phyloP scores from a whole-genome alignment of 2,797 vertebrate genomes.

The Eupleurogrammus muticus region DNA sequence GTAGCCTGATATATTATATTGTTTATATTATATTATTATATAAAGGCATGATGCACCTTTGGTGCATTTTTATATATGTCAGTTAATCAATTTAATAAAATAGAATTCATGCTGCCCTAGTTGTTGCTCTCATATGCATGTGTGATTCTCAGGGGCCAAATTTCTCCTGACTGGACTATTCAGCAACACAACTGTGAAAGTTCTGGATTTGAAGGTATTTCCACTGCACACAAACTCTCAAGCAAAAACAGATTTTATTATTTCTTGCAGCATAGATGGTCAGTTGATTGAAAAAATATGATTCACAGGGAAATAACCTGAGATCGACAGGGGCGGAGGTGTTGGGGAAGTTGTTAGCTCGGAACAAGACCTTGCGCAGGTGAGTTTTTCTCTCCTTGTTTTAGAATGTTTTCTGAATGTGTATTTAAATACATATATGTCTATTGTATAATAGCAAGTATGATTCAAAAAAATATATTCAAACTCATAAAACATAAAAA shows the following conservation, averaged over 20 bases:
- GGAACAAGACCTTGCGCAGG: constrained; percentile 91
- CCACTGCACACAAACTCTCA: background rate
- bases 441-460: background rate
- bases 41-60: constrained; percentile 9
- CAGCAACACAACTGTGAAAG: constrained; percentile 86
- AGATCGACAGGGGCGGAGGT: constrained; percentile 86
- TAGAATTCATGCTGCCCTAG: too few relatives aligned
- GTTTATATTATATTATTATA: background rate
- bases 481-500: too few relatives aligned
- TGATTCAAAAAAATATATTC: background rate
- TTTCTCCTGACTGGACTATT: constrained; percentile 89
- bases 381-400: constrained; percentile 64
- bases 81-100: background rate
- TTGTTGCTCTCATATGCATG: background rate
- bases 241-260: background rate
- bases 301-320: constrained; percentile 93
- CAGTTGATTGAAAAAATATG: background rate
- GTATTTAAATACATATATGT: background rate
- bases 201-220: constrained; percentile 92
- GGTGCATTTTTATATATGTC: background rate
- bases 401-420: background rate
- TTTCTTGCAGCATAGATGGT: background rate
- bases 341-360: constrained; percentile 88
- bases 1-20: background rate
- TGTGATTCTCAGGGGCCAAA: constrained; percentile 81